phyloP scores from a whole-genome alignment of 2,888 invertebrate genomes.

The Eudasyphora cyanicolor region DNA sequence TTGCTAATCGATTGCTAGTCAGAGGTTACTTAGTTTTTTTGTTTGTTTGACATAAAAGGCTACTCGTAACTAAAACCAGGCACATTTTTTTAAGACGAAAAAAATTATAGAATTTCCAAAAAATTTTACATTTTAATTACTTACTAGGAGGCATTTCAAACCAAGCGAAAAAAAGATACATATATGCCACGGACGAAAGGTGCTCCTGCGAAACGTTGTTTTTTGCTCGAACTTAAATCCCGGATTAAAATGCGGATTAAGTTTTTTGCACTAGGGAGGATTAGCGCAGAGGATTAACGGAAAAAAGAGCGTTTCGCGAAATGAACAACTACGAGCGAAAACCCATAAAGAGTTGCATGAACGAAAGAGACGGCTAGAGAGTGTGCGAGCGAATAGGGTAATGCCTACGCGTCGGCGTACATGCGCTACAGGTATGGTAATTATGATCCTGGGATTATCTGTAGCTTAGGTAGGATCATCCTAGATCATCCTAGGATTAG shows the following conservation, averaged over 20 bases:
- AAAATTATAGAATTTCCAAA: not conserved
- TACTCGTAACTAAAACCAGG: too few relatives aligned
- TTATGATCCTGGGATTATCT: conserved; percentile 51
- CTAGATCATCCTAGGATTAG: conserved; percentile 73
- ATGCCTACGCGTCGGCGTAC: not conserved
- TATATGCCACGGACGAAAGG: conserved; percentile 29
- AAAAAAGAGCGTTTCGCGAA: conserved; percentile 61
- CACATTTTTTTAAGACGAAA: not conserved
- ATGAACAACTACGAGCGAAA: conserved; percentile 1
- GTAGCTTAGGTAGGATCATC: conserved; percentile 73
- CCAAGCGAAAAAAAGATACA: too few relatives aligned
- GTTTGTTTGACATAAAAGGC: not conserved
- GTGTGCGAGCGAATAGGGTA: not conserved
- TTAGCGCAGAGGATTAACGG: conserved; percentile 39
- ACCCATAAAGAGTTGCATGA: not conserved
- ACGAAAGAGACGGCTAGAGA: not conserved
- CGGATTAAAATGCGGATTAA: conserved; percentile 69
- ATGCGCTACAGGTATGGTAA: conserved; percentile 40
- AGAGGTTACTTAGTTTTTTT: not conserved
- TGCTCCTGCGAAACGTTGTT: conserved; percentile 23
- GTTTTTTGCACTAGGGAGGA: conserved; percentile 71
- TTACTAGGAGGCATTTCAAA: not conserved
- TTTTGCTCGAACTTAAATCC: conserved; percentile 40
- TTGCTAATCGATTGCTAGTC: conserved; percentile 11
- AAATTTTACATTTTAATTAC: conserved; percentile 1